A percentile compares a stretch with the other conserved stretches of the same genome.
Evolutionary conservation across 2,797 vertebrate species (phyloP).

Genomic region (Enteromius paludinosus): DNA sequence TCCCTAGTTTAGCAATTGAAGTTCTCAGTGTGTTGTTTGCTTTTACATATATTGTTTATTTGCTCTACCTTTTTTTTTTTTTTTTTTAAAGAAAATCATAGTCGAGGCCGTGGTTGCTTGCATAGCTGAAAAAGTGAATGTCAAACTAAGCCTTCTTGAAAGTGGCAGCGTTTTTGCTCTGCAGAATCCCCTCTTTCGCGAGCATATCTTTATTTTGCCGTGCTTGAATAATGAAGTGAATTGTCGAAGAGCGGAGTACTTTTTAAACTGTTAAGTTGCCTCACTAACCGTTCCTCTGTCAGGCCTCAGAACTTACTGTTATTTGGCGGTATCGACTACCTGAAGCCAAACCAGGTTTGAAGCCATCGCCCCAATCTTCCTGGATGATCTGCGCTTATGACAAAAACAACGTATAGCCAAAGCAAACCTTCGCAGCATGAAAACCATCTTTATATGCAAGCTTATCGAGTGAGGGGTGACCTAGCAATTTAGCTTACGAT

Average conservation of each 20-base stretch:
- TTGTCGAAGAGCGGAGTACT: constrained; percentile 14
- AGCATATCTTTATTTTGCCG: constrained; percentile 47
- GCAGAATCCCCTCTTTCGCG: constrained; percentile 44
- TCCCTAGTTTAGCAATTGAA: constrained; percentile 49
- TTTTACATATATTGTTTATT: constrained; percentile 58
- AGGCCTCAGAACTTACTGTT: constrained; percentile 36
- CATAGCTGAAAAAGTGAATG: constrained; percentile 56
- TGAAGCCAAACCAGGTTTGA: constrained; percentile 36
- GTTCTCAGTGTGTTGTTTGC: constrained; percentile 52
- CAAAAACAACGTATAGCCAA: constrained; percentile 31
- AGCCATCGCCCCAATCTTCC: constrained; percentile 39
- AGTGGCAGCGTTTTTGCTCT: constrained; percentile 38
- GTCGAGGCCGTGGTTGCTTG: constrained; percentile 47
- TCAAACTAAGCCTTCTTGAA: constrained; percentile 57
- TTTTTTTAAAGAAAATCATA: constrained; percentile 52
- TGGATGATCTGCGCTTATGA: constrained; percentile 34
- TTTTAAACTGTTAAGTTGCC: constrained; percentile 22
- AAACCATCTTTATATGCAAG: constrained; percentile 41
- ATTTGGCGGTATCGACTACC: constrained; percentile 1
- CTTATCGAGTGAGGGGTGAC: not conserved
- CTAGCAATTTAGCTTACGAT: constrained; percentile 1
- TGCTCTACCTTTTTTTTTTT: constrained; percentile 44
- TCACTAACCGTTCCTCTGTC: constrained; percentile 26
- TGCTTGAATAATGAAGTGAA: constrained; percentile 27
- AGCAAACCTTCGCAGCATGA: constrained; percentile 23